phyloP scores from a whole-genome alignment of 2,797 vertebrate species.

The Podargus strigoides region DNA sequence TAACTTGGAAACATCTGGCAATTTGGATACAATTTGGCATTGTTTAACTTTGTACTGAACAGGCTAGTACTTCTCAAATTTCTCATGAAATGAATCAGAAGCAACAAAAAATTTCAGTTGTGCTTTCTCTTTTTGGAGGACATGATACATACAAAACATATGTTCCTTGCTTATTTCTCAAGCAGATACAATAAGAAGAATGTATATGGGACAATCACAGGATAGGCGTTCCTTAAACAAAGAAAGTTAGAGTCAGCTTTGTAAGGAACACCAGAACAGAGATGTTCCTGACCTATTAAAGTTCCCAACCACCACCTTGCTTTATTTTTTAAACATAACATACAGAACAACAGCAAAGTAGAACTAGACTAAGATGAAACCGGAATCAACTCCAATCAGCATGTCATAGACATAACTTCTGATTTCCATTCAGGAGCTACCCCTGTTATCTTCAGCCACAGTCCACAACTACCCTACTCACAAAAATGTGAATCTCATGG shows the following conservation, averaged over 20 bases:
- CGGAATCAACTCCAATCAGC: not conserved
- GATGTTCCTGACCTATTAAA: not conserved
- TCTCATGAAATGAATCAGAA: rapidly evolving
- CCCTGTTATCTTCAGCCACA: not conserved
- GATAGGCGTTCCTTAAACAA: not conserved
- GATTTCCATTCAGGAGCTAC: not conserved
- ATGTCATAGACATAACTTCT: not conserved
- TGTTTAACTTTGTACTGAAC: not conserved
- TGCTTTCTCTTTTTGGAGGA: not conserved
- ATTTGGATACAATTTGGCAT: not conserved
- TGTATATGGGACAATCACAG: not conserved
- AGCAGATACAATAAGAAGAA: not conserved
- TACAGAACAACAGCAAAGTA: not conserved
- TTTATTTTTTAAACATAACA: not conserved
- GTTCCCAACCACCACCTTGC: not conserved
- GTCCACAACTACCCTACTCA: not conserved
- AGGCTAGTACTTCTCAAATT: not conserved
- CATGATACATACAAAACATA: not conserved
- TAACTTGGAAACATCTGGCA: not conserved
- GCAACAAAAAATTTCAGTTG: not conserved
- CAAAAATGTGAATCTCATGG: not conserved
- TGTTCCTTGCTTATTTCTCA: not conserved
- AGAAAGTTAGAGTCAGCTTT: not conserved
- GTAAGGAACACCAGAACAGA: not conserved
- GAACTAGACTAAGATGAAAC: not conserved